Evolutionary conservation across 2,113 vertebrate genomes (phyloP), one percentile per base, ranked within the genome.

Genomic region (Saccopteryx bilineata): DNA sequence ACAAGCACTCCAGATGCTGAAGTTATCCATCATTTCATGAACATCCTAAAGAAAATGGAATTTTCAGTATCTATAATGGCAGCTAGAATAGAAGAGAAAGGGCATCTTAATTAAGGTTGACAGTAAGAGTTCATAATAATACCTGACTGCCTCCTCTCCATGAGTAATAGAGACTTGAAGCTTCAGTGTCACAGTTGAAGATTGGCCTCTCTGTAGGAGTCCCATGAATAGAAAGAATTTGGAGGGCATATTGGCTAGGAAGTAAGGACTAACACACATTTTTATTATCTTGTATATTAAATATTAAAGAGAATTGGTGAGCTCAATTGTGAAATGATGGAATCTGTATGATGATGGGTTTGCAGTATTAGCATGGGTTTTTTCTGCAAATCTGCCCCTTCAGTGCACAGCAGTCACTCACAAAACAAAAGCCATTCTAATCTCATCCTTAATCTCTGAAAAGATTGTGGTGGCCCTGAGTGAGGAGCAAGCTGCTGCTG

Each of bases 21-120:
- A 65, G 28, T 13, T 87, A 69, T 24, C 13, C 28, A 52, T 69
- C 88, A 94, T 93, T 95, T 91, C 79, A 95, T 84, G 54, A 12
- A 78, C 24, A 24, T 54, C 52, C 50, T 93, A 11, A 72, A 80
- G 75, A 81, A 90, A 96, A 87, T 39, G 28, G 63, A 7, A 87
- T 90, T 79, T 92, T 72, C 33, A 23, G 9, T 90, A 66, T n/a
- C 28, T 89, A 17, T 63, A 63, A 48, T 21, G 23, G 5, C 26
- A 86, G 26, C 60, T 86, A 80, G 7, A 65, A 78, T 82, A 50
- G 7, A 81, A 90, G 5, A 48, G 61, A 74, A 85, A 92, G 48
- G 21, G 66, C 26, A 52, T 90, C 14, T 63, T 96, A 78, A 88
- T 93, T 66, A 83, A 61, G 28, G 24, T 54, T 85, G 66, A 68